These are phyloP conservation scores for Porites evermanni DNA, from an alignment of 92 coral and sea anemone genomes.

Conservation along the genomic window DNA sequence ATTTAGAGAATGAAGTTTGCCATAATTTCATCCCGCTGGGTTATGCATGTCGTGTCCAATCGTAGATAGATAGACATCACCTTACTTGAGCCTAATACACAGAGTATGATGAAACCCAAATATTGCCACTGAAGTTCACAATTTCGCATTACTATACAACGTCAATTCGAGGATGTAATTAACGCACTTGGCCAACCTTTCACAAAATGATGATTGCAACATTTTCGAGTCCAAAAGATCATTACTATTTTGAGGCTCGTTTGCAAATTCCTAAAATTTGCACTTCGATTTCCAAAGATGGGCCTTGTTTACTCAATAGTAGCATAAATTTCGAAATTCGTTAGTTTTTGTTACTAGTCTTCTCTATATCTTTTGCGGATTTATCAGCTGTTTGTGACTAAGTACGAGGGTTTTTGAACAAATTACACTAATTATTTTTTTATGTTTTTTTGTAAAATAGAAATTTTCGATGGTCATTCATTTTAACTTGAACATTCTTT, in stretches of 20 bases:
- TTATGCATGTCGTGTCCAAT: not conserved
- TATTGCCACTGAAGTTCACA: not conserved
- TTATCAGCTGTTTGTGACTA: too few species aligned
- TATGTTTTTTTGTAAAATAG: too few species aligned
- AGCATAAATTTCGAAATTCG: too few species aligned
- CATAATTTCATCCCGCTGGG: too few species aligned
- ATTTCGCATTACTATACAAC: not conserved
- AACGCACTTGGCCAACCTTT: not conserved
- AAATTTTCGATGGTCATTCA: too few species aligned
- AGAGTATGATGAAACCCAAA: not conserved
- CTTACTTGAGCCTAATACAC: not conserved
- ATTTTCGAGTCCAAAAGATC: conserved; percentile 47
- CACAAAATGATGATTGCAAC: not conserved
- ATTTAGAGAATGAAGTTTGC: conserved; percentile 10
- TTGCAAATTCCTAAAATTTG: conserved; percentile 22
- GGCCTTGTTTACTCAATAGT: conserved; percentile 5
- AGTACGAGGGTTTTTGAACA: too few species aligned
- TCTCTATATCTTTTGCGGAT: too few species aligned
- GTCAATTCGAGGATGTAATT: not conserved
- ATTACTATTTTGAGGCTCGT: conserved; percentile 28
- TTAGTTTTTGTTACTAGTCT: too few species aligned
- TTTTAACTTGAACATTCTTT: too few species aligned
- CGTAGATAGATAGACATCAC: not conserved
- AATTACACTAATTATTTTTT: too few species aligned
- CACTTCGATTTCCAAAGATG: not conserved